Conservation (phyloP, 1,140 invertebrate genomes). For the Ctenoplectra terminalis region DNA sequence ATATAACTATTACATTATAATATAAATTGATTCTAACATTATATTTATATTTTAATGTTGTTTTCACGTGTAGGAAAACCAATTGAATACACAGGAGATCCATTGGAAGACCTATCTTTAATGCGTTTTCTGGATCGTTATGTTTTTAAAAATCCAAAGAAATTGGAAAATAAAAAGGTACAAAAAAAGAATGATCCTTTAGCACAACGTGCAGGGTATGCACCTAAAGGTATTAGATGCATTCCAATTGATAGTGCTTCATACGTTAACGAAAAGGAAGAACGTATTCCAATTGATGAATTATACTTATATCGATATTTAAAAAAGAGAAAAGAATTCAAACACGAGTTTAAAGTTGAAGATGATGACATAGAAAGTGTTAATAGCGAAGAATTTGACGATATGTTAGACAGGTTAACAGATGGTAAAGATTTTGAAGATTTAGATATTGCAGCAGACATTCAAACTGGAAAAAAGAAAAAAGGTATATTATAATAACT, state of each 20-base stretch:
- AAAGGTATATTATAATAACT: constrained; percentile 63
- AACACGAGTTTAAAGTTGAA: constrained; percentile 71
- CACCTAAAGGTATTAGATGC: constrained; percentile 85
- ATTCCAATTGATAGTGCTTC: constrained; percentile 87
- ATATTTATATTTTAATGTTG: background rate
- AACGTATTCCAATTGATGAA: constrained; percentile 91
- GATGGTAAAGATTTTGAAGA: constrained; percentile 85
- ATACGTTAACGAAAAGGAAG: constrained; percentile 88
- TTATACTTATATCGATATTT: constrained; percentile 89
- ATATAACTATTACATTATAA: background rate
- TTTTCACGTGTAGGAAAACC: constrained; percentile 83
- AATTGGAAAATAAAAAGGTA: constrained; percentile 79
- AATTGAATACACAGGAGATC: constrained; percentile 95
- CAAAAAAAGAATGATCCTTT: constrained; percentile 76
- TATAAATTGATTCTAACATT: background rate
- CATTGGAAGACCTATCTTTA: constrained; percentile 94
- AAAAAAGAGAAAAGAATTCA: constrained; percentile 68
- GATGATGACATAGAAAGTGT: constrained; percentile 89
- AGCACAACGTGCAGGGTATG: constrained; percentile 84
- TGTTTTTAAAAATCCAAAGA: constrained; percentile 98
- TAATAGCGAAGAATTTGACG: constrained; percentile 94
- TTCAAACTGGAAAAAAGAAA: constrained; percentile 77
- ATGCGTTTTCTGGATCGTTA: constrained; percentile 96
- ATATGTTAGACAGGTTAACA: constrained; percentile 88
- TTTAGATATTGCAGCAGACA: constrained; percentile 83